A percentile compares a stretch with the other conserved stretches of the same genome.
Evolutionary conservation across 2,888 invertebrate genomes (phyloP).

Genomic region (Drosophila bunnanda): DNA sequence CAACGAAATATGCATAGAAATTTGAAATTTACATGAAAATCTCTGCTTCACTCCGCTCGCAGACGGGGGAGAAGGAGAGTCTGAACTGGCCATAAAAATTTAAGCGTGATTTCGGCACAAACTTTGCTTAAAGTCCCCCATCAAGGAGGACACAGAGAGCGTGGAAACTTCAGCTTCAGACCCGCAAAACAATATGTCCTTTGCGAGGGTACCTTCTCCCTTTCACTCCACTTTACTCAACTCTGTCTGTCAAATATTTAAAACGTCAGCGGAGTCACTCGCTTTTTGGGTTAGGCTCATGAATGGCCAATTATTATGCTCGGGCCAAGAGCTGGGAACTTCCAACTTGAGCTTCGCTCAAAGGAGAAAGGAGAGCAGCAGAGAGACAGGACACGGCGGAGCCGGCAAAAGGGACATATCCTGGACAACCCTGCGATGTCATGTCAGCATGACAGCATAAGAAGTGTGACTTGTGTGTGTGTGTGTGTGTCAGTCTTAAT

Average conservation of each 20-base stretch:
- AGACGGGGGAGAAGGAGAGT: not conserved
- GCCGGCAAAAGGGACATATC: not conserved
- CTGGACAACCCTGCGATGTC: slow-evolving; percentile 22
- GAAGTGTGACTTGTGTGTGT: slow-evolving; percentile 31
- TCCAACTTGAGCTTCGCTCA: not conserved
- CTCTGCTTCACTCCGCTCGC: slow-evolving; percentile 16
- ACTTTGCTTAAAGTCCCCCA: slow-evolving; percentile 47
- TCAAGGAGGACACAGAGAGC: slow-evolving; percentile 17
- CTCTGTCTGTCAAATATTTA: slow-evolving; percentile 61
- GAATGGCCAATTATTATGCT: slow-evolving; percentile 56
- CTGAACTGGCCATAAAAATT: slow-evolving; percentile 51
- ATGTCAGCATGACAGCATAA: slow-evolving; percentile 31
- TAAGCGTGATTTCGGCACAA: slow-evolving; percentile 16
- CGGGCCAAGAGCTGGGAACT: slow-evolving; percentile 10
- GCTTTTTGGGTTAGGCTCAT: slow-evolving; percentile 38
- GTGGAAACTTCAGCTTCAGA: slow-evolving; percentile 19
- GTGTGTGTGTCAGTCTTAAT: slow-evolving; percentile 65
- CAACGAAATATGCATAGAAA: slow-evolving; percentile 73
- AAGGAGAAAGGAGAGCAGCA: not conserved
- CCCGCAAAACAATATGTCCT: slow-evolving; percentile 38
- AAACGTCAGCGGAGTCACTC: slow-evolving; percentile 38
- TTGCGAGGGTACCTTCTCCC: not conserved
- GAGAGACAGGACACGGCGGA: not conserved
- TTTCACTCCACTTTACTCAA: not conserved
- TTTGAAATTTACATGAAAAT: slow-evolving; percentile 74